Base-by-base conservation (phyloP, 2,888 invertebrate species). In the Philonicus albiceps region DNA sequence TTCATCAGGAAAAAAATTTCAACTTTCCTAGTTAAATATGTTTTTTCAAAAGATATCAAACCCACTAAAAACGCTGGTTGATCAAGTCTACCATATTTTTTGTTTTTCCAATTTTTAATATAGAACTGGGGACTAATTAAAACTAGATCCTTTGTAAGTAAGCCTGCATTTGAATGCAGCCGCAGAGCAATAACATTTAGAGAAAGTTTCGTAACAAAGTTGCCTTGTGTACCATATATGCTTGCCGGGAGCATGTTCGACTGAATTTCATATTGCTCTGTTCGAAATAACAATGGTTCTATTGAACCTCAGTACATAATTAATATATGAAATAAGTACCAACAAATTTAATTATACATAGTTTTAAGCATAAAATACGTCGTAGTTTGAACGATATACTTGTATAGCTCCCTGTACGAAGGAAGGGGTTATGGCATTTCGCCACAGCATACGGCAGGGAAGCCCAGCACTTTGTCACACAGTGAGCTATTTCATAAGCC, bases 281-380 rank as follows among this genome's bases (percentile, higher is more conserved):
- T 30, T 74, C n/a, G 27, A 30, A n/a, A n/a, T 74, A 64, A 27
- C 64, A 64, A 64, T 64, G 64, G 19, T 7, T 37, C 19, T 30
- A 75, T 37, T 13, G n/a, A 40, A 37, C 16, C 75, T 19, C 11
- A n/a, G n/a, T 37, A 80, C 43, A 43, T 80, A 80, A 80, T 80
- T 80, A 43, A 80, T 80, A 80, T 80, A 30, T 80, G 40, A 80
- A 80, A 80, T 80, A 27, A 80, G 43, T 49, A 27, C 49, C 43
- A 80, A 49, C 78, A 80, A 80, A 80, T 80, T 49, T 80, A 80
- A 80, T 80, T 80, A 43, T 43, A 43, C 40, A 53, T 80, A 80
- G 43, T 30, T 80, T 8, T 27, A 80, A 80, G 49, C 78, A 43
- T 11, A 3, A 43, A 16, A 43, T 43, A 3, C 40, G 3, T 3